phyloP scores from a whole-genome alignment of 2,888 invertebrate genomes.

The Octonoba sinensis region DNA sequence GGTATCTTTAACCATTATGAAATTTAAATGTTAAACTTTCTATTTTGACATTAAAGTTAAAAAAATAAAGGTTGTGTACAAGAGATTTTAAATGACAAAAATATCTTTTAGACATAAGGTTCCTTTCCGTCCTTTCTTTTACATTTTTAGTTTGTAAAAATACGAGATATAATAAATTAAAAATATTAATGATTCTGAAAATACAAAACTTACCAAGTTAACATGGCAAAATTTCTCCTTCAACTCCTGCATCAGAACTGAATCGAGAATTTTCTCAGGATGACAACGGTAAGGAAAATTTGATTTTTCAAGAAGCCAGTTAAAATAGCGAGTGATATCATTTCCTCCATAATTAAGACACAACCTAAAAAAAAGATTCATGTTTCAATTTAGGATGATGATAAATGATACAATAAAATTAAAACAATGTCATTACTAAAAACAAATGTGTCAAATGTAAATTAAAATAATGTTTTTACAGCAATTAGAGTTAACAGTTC shows the following conservation, averaged over 20 bases:
- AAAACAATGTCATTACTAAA: not conserved
- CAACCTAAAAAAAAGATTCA: conserved; percentile 67
- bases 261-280: conserved; percentile 79
- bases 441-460: not conserved
- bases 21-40: too few relatives aligned
- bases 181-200: too few relatives aligned
- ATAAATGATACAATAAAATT: not conserved
- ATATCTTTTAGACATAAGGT: too few relatives aligned
- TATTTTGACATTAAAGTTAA: too few relatives aligned
- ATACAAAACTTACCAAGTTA: conserved; percentile 76
- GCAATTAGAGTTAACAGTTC: too few relatives aligned
- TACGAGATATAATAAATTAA: too few relatives aligned
- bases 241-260: conserved; percentile 81
- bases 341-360: conserved; percentile 88
- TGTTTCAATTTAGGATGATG: not conserved
- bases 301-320: conserved; percentile 88
- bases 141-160: too few relatives aligned
- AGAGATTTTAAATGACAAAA: too few relatives aligned
- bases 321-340: conserved; percentile 90
- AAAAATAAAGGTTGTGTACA: too few relatives aligned
- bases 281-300: conserved; percentile 87
- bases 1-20: too few relatives aligned
- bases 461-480: not conserved
- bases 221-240: conserved; percentile 93
- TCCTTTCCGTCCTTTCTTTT: too few relatives aligned